Conservation (phyloP, 2,888 invertebrate genomes). For the Papilio demoleus region DNA sequence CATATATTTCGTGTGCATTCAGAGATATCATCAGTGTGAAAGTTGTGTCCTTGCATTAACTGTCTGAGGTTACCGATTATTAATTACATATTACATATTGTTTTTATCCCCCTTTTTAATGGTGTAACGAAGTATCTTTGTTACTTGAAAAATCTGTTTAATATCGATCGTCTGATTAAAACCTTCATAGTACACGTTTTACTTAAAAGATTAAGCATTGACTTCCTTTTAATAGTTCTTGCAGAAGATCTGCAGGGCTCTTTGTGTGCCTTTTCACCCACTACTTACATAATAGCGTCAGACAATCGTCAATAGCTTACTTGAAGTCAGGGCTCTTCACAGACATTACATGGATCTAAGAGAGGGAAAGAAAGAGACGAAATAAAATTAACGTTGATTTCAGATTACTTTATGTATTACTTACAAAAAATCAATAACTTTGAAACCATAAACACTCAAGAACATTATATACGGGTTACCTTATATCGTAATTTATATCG, state of each 20-base stretch:
- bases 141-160: no score
- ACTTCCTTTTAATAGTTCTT: conserved; percentile 33
- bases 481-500: no score
- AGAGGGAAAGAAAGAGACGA: neutral
- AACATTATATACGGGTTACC: no score
- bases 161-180: conserved; percentile 5
- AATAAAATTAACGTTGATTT: no score
- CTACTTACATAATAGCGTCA: conserved; percentile 28
- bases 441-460: no score
- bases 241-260: conserved; percentile 24
- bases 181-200: conserved; percentile 24
- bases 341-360: conserved; percentile 10
- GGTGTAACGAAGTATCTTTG: no score
- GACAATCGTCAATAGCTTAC: conserved; percentile 39
- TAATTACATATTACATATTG: no score
- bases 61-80: neutral
- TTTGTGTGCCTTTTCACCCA: conserved; percentile 33
- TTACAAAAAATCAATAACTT: no score
- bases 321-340: conserved; percentile 6
- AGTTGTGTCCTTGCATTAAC: neutral
- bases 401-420: no score
- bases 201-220: conserved; percentile 35
- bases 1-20: conserved; percentile 14
- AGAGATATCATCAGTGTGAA: conserved; percentile 13
- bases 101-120: no score